Conservation (phyloP, 2,797 vertebrate genomes). For the Hoplostethus mediterraneus region DNA sequence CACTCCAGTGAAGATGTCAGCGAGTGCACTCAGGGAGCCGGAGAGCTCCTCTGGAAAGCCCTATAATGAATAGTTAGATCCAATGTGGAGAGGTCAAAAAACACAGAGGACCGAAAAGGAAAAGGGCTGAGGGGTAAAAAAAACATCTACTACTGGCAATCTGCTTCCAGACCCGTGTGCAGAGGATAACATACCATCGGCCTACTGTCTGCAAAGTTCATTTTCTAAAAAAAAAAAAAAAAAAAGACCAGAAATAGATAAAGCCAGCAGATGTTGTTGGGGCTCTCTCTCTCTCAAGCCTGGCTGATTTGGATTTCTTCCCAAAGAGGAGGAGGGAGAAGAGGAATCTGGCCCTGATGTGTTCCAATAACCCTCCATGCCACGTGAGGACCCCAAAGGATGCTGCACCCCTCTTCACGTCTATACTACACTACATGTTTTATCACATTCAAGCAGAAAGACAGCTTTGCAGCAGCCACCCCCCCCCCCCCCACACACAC, state of each 20-base stretch:
- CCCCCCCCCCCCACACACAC: constrained; percentile 22
- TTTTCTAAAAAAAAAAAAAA: constrained; percentile 6
- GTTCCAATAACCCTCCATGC: constrained; percentile 61
- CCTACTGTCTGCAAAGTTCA: constrained; percentile 51
- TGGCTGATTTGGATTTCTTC: constrained; percentile 52
- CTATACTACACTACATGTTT: constrained; percentile 69
- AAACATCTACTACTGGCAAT: constrained; percentile 35
- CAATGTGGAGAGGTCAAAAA: constrained; percentile 57
- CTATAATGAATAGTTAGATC: constrained; percentile 72
- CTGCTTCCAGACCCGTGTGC: constrained; percentile 51
- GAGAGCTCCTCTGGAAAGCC: constrained; percentile 56
- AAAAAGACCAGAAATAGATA: constrained; percentile 33
- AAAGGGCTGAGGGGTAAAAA: constrained; percentile 42
- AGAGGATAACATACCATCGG: constrained; percentile 58
- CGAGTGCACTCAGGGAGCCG: constrained; percentile 54
- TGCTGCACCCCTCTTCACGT: constrained; percentile 38
- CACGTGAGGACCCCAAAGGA: constrained; percentile 67
- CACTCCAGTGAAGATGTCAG: constrained; percentile 61
- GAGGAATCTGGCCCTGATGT: constrained; percentile 14
- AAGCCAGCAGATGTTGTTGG: constrained; percentile 57
- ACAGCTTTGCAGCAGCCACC: constrained; percentile 51
- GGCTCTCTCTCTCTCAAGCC: constrained; percentile 38
- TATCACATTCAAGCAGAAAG: constrained; percentile 66
- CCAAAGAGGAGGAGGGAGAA: not conserved
- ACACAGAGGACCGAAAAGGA: constrained; percentile 51